Evolutionary conservation across 2,888 invertebrate species (phyloP).

Genomic region (Heterodera filipjevi): DNA sequence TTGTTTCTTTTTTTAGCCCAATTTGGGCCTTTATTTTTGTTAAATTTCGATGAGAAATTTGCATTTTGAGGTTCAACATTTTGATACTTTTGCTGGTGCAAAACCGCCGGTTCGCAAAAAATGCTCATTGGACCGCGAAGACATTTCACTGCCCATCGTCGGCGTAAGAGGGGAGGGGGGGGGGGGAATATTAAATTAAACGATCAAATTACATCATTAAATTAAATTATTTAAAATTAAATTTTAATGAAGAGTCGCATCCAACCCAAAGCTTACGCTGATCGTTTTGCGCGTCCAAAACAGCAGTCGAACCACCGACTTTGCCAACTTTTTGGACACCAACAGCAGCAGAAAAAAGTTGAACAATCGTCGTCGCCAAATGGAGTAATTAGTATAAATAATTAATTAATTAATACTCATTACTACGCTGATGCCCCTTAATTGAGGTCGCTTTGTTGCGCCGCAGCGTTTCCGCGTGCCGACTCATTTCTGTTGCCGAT

Average conservation of each 20-base stretch:
- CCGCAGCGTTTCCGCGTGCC: slow-evolving; percentile 28
- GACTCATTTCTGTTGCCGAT: slow-evolving; percentile 13
- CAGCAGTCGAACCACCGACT: neutral
- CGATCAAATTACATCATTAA: neutral
- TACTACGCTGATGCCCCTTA: neutral
- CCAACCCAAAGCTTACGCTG: slow-evolving; percentile 18
- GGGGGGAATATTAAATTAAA: neutral
- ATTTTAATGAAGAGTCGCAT: neutral
- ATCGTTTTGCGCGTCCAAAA: slow-evolving; percentile 20
- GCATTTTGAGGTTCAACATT: too few species aligned
- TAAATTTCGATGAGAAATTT: too few species aligned
- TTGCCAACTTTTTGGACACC: slow-evolving; percentile 9
- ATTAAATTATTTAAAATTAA: neutral
- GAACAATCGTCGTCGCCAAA: neutral
- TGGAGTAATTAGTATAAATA: slow-evolving; percentile 12
- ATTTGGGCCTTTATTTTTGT: too few species aligned
- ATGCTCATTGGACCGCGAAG: slow-evolving; percentile 2
- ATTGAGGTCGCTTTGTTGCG: neutral
- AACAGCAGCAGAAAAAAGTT: slow-evolving; percentile 1
- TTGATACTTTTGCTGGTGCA: neutral
- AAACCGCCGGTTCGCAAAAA: neutral
- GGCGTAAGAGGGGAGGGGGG: slow-evolving; percentile 10
- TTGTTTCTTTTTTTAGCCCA: too few species aligned
- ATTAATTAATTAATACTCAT: neutral
- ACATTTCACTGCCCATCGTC: slow-evolving; percentile 25